Conservation (phyloP, 2,888 invertebrate genomes). For the Volucella bombylans region DNA sequence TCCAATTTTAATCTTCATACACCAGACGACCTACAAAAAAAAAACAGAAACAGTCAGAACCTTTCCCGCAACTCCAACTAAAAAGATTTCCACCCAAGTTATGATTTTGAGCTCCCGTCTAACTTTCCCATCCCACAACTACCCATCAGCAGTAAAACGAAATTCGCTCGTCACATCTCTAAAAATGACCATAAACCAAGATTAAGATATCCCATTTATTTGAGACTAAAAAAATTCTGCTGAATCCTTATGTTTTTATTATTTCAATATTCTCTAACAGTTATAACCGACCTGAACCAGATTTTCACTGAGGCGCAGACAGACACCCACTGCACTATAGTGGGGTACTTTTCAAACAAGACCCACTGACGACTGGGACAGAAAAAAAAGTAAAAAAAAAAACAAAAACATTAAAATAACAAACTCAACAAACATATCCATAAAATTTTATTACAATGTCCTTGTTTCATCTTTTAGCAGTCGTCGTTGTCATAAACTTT, state of each 20-base stretch:
- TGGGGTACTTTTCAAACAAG: not conserved
- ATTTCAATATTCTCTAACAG: constrained; percentile 42
- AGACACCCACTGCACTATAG: not conserved
- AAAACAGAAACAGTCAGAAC: too few relatives aligned
- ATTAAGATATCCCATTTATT: constrained; percentile 23
- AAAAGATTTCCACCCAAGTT: too few relatives aligned
- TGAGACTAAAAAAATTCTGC: constrained; percentile 10
- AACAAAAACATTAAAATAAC: too few relatives aligned
- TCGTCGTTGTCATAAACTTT: constrained; percentile 48
- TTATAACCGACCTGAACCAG: constrained; percentile 22
- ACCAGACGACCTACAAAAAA: too few relatives aligned
- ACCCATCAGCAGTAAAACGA: not conserved
- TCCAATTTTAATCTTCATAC: too few relatives aligned
- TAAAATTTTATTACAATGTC: constrained; percentile 57
- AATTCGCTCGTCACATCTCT: not conserved
- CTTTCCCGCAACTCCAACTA: too few relatives aligned
- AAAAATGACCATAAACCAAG: constrained; percentile 16
- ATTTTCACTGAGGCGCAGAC: constrained; percentile 14
- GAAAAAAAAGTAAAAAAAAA: not conserved
- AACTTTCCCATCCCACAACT: too few relatives aligned
- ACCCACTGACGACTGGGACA: constrained; percentile 5
- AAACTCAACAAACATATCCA: constrained; percentile 33
- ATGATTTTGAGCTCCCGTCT: too few relatives aligned
- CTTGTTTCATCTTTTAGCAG: constrained; percentile 43
- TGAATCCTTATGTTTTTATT: constrained; percentile 42